phyloP scores from a whole-genome alignment of 2,888 invertebrate species.

The Phengaris alcon region DNA sequence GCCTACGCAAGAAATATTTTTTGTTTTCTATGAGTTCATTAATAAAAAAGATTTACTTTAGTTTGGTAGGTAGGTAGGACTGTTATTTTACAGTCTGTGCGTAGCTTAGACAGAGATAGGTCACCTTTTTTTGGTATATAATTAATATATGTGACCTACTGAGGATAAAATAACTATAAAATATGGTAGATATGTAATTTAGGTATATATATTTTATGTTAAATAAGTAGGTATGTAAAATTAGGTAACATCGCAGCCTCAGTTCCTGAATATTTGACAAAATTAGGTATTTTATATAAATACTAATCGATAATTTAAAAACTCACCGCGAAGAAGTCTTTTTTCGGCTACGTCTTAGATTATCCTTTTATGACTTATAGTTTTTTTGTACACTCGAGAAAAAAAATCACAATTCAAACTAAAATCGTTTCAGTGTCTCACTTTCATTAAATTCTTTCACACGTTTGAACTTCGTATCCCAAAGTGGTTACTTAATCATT shows the following conservation, averaged over 20 bases:
- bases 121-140: neutral
- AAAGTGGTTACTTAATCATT: constrained; percentile 69
- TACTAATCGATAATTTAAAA: constrained; percentile 53
- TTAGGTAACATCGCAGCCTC: constrained; percentile 60
- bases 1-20: neutral
- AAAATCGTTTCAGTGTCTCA: constrained; percentile 12
- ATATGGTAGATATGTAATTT: neutral
- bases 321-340: constrained; percentile 53
- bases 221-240: constrained; percentile 29
- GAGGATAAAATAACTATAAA: neutral
- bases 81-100: neutral
- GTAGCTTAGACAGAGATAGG: neutral
- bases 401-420: constrained; percentile 23
- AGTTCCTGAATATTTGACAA: constrained; percentile 66
- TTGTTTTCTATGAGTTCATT: neutral
- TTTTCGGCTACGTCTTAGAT: constrained; percentile 36
- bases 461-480: constrained; percentile 37
- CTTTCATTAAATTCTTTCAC: neutral
- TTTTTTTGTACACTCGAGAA: neutral
- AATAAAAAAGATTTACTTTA: constrained; percentile 6
- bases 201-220: neutral
- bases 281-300: constrained; percentile 52
- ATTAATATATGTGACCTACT: neutral
- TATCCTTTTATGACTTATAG: constrained; percentile 8
- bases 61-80: neutral